Conservation (phyloP, 2,888 invertebrate genomes). For the Keiferia lycopersicella region DNA sequence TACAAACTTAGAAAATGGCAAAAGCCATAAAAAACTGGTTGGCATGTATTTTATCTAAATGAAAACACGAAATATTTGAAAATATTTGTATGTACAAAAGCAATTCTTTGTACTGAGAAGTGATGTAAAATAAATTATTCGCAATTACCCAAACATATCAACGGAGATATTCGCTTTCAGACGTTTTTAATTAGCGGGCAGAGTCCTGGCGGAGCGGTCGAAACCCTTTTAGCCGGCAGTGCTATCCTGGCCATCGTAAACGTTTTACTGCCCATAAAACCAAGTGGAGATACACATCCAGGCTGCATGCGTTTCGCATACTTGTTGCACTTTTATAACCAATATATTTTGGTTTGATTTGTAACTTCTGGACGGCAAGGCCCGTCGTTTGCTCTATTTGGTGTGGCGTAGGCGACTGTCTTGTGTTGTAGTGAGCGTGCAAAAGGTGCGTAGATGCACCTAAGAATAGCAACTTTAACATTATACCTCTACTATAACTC, state of each 20-base stretch:
- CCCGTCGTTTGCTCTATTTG: constrained; percentile 46
- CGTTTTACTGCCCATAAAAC: constrained; percentile 74
- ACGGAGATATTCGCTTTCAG: constrained; percentile 38
- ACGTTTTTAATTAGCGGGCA: constrained; percentile 68
- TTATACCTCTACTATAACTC: not conserved
- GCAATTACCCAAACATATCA: constrained; percentile 22
- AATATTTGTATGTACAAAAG: too few species aligned
- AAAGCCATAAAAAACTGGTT: too few species aligned
- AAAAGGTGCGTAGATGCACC: not conserved
- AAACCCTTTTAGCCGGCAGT: constrained; percentile 78
- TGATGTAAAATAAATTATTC: not conserved
- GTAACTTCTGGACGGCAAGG: constrained; percentile 63
- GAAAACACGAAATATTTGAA: too few species aligned
- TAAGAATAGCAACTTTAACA: not conserved
- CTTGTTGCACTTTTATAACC: constrained; percentile 80
- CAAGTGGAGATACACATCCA: constrained; percentile 72
- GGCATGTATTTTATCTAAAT: too few species aligned
- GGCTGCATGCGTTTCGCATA: constrained; percentile 68
- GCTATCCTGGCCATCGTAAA: constrained; percentile 77
- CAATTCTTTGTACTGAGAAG: too few species aligned
- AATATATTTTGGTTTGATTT: constrained; percentile 80
- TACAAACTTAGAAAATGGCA: too few species aligned
- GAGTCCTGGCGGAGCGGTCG: constrained; percentile 44
- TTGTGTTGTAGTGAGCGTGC: not conserved
- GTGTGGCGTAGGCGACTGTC: not conserved